Percentiles rank a stretch among this genome's conserved stretches.
phyloP scores from a whole-genome alignment of 2,113 vertebrate genomes.

The Lethenteron reissneri region DNA sequence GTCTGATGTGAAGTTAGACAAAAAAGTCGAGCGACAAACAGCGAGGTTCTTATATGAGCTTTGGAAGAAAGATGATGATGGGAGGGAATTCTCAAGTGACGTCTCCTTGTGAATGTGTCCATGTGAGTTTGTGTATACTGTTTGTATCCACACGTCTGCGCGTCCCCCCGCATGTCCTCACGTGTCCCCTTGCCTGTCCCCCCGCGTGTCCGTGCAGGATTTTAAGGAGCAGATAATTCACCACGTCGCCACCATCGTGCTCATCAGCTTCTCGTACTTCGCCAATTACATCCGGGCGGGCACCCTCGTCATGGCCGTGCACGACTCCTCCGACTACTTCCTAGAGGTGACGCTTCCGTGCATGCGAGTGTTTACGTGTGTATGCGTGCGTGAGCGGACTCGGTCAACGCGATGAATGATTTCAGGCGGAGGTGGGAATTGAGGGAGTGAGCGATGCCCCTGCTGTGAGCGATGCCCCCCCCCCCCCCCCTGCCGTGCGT shows the following conservation, averaged over 20 bases:
- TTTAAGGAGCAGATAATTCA: constrained; percentile 86
- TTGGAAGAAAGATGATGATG: too few relatives aligned
- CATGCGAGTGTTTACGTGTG: constrained; percentile 4
- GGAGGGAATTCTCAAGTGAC: too few relatives aligned
- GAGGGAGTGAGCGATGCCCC: constrained; percentile 16
- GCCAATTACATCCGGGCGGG: constrained; percentile 71
- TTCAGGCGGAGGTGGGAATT: not conserved
- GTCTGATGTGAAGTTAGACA: too few relatives aligned
- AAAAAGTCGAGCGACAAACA: too few relatives aligned
- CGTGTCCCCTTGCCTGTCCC: not conserved
- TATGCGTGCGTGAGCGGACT: not conserved
- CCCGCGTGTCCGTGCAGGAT: constrained; percentile 25
- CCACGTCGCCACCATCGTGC: constrained; percentile 69
- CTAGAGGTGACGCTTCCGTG: constrained; percentile 42
- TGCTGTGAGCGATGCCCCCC: constrained; percentile 12
- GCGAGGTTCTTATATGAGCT: too few relatives aligned
- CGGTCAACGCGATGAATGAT: not conserved
- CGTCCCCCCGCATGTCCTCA: not conserved
- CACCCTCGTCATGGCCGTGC: constrained; percentile 72
- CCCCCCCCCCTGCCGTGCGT: constrained; percentile 10
- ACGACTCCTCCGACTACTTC: constrained; percentile 64
- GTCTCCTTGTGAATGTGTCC: too few relatives aligned
- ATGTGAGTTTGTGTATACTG: too few relatives aligned
- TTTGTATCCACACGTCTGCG: not conserved
- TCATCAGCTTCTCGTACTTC: constrained; percentile 91